Evolutionary conservation across 2,113 vertebrate species (phyloP), one percentile per base, ranked within the genome.

Genomic region (Nymphicus hollandicus): DNA sequence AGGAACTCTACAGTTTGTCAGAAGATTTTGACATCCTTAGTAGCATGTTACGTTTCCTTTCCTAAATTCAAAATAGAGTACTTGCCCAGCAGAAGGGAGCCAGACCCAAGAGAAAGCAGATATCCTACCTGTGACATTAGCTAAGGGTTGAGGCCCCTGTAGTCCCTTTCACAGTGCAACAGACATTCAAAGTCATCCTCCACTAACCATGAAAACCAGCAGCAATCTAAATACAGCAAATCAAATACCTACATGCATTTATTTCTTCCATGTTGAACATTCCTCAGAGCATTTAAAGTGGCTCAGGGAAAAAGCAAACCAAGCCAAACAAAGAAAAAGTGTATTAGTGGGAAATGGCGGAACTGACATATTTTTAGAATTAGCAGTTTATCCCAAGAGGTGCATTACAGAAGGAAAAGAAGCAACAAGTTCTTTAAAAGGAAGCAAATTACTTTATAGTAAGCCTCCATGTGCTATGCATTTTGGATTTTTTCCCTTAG

Each of bases 341-440:
- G 28, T 33, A 84, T 29, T 77, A 83, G 53, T 76, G 80, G 86
- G 91, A 97, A 98, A 96, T n/a, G 33, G 76, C 6, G 23, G 55
- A 92, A 95, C 41, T 35, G 78, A 92, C 60, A 92, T 97, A 95
- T 91, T 97, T 98, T 97, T 95, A 95, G 84, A 97, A 96, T 95
- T 63, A 97, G 74, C 72, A 93, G 53, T 66, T 97, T 92, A 86
- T 95, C 91, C 91, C 94, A 96, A 95, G 96, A 97, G 93, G 46
- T 76, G 60, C 72, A 94, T 91, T 97, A 95, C 49, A 96, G 96
- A 96, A 93, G 44, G 86, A 96, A 97, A 97, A 95, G n/a, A n/a
- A 93, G 66, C 79, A 96, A 95, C 56, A 95, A 92, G 86, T 89
- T 92, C 46, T 95, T 80, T 89, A 82, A 92, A 95, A 96, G 82